Conservation (phyloP, 2,888 invertebrate species). For the Escarpia spicata region DNA sequence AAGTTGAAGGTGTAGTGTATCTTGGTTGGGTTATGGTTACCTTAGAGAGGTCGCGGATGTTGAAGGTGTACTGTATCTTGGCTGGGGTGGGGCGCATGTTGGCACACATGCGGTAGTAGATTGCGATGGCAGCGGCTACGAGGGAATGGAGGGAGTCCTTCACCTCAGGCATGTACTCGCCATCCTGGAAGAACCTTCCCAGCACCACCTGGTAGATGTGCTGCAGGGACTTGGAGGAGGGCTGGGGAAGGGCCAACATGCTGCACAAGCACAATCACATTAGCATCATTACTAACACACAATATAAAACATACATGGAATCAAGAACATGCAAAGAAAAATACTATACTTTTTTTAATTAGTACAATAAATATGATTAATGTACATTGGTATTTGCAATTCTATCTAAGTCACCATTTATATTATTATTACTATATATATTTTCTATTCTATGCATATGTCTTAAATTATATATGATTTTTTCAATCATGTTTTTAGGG, state of each 20-base stretch:
- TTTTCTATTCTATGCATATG: too few species aligned
- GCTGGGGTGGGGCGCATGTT: slow-evolving; percentile 64
- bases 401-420: too few species aligned
- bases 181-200: slow-evolving; percentile 60
- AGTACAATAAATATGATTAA: too few species aligned
- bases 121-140: slow-evolving; percentile 61
- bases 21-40: slow-evolving; percentile 57
- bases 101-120: slow-evolving; percentile 62
- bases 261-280: slow-evolving; percentile 42
- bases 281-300: too few species aligned
- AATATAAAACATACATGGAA: too few species aligned
- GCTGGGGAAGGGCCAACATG: slow-evolving; percentile 63
- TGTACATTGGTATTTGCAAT: too few species aligned
- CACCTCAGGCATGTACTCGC: slow-evolving; percentile 45
- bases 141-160: slow-evolving; percentile 58
- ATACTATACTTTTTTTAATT: too few species aligned
- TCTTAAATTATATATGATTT: too few species aligned
- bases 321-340: too few species aligned
- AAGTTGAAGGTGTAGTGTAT: slow-evolving; percentile 65
- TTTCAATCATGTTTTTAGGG: too few species aligned
- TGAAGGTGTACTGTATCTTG: slow-evolving; percentile 66
- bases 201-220: slow-evolving; percentile 66
- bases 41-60: slow-evolving; percentile 63
- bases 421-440: too few species aligned
- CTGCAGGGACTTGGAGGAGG: slow-evolving; percentile 63